Evolutionary conservation across 2,113 vertebrate species (phyloP).

Genomic region (Nansenia antarctica): DNA sequence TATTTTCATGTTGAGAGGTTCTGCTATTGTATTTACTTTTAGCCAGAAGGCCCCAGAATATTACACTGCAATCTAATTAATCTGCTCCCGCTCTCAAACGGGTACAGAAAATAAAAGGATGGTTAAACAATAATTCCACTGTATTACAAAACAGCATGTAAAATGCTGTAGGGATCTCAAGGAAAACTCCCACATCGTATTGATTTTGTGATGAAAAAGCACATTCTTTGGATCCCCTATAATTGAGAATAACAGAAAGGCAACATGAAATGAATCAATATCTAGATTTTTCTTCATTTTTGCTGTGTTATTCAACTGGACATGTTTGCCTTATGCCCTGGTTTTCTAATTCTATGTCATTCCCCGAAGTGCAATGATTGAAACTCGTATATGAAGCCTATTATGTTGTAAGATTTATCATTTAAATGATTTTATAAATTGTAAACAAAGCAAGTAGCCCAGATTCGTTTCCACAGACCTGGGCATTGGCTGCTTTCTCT

Average conservation of each 20-base stretch:
- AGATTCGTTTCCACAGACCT: conserved; percentile 13
- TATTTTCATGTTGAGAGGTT: not conserved
- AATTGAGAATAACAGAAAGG: conserved; percentile 72
- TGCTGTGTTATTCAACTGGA: conserved; percentile 43
- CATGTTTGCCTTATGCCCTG: conserved; percentile 19
- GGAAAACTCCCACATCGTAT: conserved; percentile 68
- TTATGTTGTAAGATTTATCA: conserved; percentile 15
- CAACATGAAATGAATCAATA: conserved; percentile 68
- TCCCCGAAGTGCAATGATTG: conserved; percentile 17
- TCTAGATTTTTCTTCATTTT: conserved; percentile 44
- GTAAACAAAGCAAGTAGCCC: conserved; percentile 20
- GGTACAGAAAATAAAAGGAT: not conserved
- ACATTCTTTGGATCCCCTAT: conserved; percentile 61
- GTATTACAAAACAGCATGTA: conserved; percentile 55
- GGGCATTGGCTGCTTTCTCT: not conserved
- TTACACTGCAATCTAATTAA: not conserved
- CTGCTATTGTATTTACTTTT: not conserved
- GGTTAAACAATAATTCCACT: conserved; percentile 30
- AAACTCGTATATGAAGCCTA: conserved; percentile 9
- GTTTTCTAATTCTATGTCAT: conserved; percentile 15
- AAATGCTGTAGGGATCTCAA: conserved; percentile 56
- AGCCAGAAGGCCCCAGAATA: not conserved
- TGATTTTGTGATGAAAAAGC: conserved; percentile 74
- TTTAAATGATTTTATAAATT: conserved; percentile 18
- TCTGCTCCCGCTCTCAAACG: not conserved